Evolutionary conservation across 2,888 invertebrate genomes (phyloP).

Genomic region (Coleophora flavipennella): DNA sequence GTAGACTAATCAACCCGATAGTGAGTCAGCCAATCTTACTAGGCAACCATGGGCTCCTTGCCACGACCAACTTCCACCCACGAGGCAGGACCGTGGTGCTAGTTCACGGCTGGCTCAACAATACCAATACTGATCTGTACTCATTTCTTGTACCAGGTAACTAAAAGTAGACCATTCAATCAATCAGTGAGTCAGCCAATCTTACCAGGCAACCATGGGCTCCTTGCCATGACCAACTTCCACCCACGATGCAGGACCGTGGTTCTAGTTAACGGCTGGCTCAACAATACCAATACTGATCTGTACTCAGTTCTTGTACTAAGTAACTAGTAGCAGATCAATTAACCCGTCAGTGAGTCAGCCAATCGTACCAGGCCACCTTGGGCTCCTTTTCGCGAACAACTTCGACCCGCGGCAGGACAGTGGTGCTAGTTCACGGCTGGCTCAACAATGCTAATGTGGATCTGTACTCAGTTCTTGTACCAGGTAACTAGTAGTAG

Average conservation of each 20-base stretch:
- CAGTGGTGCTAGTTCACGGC: no score
- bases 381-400: no score
- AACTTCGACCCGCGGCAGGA: no score
- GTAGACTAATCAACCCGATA: no score
- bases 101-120: conserved; percentile 26
- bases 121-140: conserved; percentile 14
- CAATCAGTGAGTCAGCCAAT: conserved; percentile 25
- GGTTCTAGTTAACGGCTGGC: conserved; percentile 27
- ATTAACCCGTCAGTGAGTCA: no score
- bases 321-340: no score
- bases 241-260: conserved; percentile 18
- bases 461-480: no score
- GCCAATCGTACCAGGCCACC: no score
- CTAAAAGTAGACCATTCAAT: no score
- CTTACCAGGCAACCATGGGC: conserved; percentile 10
- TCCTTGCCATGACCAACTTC: conserved; percentile 20
- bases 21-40: conserved; percentile 24
- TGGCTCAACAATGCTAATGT: no score
- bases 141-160: conserved; percentile 25
- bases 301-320: conserved; percentile 22
- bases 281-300: conserved; percentile 12
- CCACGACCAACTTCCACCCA: conserved; percentile 18
- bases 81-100: conserved; percentile 21
- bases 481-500: no score
- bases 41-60: conserved; percentile 13